Percentiles rank a stretch among this genome's conserved stretches.
These are phyloP conservation scores for Sceloporus undulatus DNA, from an alignment of 2,113 vertebrate species.

Conservation along the genomic window DNA sequence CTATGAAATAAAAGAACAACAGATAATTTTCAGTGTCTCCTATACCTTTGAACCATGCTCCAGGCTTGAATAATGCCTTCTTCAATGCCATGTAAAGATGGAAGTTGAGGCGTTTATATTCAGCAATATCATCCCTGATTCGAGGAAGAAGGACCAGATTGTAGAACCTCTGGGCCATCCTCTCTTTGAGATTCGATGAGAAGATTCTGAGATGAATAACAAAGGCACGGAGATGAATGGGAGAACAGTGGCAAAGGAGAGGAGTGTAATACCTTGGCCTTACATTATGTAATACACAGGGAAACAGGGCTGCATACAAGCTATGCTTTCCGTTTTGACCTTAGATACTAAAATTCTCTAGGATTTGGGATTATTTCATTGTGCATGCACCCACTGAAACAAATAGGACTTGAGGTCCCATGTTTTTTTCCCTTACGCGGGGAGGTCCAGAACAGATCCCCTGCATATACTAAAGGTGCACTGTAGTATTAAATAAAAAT, in stretches of 20 bases:
- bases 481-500: background rate
- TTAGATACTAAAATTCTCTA: background rate
- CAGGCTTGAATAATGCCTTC: slow-evolving; percentile 96
- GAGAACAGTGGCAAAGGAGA: background rate
- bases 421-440: no score
- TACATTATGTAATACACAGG: background rate
- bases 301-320: background rate
- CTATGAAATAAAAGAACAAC: background rate
- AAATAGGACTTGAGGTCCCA: no score
- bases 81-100: slow-evolving; percentile 96
- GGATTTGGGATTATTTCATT: no score
- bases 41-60: slow-evolving; percentile 98
- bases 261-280: background rate
- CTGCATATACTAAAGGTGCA: no score
- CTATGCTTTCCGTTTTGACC: no score
- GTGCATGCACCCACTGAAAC: no score
- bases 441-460: no score
- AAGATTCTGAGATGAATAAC: slow-evolving; percentile 86
- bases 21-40: background rate
- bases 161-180: slow-evolving; percentile 97
- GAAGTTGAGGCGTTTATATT: slow-evolving; percentile 96
- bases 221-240: background rate
- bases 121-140: slow-evolving; percentile 91
- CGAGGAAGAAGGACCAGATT: slow-evolving; percentile 94
- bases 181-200: slow-evolving; percentile 94